Conservation (phyloP, 2,113 vertebrate species). For the Aptenodytes patagonicus region DNA sequence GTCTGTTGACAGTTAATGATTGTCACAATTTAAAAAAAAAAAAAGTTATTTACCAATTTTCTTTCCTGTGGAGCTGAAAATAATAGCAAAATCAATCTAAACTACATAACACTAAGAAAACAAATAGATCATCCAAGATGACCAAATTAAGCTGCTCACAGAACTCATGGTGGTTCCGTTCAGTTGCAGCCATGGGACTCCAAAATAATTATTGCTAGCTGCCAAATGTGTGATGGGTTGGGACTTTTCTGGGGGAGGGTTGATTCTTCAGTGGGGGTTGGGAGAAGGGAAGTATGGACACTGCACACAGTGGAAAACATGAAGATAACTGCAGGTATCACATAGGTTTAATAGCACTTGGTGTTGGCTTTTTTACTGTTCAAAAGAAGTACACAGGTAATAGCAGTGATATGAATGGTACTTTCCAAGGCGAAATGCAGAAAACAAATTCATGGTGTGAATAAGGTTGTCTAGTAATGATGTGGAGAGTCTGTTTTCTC, state of each 20-base stretch:
- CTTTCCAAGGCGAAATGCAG: not conserved
- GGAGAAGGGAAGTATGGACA: not conserved
- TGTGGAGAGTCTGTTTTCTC: not conserved
- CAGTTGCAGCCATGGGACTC: not conserved
- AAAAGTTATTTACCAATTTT: not conserved
- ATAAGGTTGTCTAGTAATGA: not conserved
- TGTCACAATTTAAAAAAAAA: not conserved
- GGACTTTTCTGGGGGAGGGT: not conserved
- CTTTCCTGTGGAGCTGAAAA: not conserved
- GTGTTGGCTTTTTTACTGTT: not conserved
- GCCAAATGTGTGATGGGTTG: not conserved
- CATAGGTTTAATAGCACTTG: not conserved
- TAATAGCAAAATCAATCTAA: conserved; percentile 44
- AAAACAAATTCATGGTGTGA: not conserved
- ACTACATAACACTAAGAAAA: not conserved
- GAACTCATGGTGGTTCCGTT: not conserved
- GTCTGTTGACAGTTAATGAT: not conserved
- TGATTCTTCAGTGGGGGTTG: not conserved
- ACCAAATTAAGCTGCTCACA: conserved; percentile 16
- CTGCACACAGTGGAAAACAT: not conserved
- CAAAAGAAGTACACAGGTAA: not conserved
- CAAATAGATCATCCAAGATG: conserved; percentile 10
- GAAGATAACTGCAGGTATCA: not conserved
- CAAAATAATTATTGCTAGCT: not conserved
- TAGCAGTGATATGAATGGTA: not conserved